Conservation (phyloP, 2,113 vertebrate species). For the Lycaon pictus region DNA sequence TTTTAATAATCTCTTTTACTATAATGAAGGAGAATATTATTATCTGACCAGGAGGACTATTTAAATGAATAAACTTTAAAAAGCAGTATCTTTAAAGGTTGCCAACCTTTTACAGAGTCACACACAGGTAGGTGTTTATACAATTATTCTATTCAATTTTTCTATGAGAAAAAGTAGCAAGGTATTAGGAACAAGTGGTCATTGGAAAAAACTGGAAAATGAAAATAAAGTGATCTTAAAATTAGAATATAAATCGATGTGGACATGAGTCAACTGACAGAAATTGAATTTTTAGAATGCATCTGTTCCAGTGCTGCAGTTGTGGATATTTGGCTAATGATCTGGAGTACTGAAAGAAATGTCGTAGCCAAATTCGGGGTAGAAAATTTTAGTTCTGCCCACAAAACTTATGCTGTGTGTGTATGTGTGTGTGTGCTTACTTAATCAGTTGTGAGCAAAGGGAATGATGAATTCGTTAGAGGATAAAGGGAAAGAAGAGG, state of each 20-base stretch:
- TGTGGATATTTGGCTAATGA: conserved; percentile 56
- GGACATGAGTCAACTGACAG: conserved; percentile 35
- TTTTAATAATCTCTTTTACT: not conserved
- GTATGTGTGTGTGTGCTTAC: not conserved
- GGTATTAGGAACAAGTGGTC: not conserved
- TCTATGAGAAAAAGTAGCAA: not conserved
- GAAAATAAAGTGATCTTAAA: conserved; percentile 37
- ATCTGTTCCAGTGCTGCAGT: conserved; percentile 40
- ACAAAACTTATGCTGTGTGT: not conserved
- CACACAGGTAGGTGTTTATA: not conserved
- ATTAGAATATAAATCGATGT: conserved; percentile 39
- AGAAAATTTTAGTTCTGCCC: conserved; percentile 42
- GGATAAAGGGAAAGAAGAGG: not conserved
- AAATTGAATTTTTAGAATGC: conserved; percentile 52
- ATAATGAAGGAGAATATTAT: not conserved
- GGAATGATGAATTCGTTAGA: not conserved
- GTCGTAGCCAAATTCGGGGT: not conserved
- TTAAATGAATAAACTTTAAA: not conserved
- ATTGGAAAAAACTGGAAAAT: not conserved
- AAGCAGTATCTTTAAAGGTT: not conserved
- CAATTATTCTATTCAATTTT: not conserved
- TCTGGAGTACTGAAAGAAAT: conserved; percentile 7
- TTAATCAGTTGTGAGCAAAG: not conserved
- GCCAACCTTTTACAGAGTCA: not conserved
- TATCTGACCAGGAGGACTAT: not conserved